Evolutionary conservation across 2,113 vertebrate genomes (phyloP).

Genomic region (Desmodus rotundus): DNA sequence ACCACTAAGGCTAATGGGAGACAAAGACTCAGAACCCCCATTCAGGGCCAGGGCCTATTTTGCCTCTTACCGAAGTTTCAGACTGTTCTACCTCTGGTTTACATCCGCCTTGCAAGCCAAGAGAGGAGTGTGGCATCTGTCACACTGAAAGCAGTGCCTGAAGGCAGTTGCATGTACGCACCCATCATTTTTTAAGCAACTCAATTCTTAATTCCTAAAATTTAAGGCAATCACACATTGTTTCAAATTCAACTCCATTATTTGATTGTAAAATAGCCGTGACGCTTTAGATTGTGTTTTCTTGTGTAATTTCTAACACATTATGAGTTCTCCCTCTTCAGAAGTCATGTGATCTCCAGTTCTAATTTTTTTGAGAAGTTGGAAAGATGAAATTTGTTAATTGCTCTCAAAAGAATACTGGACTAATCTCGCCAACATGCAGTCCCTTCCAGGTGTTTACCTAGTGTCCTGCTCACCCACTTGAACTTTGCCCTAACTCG

Average conservation of each 20-base stretch:
- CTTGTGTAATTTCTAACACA: background rate
- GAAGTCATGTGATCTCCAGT: background rate
- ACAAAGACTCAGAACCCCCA: background rate
- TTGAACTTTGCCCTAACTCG: background rate
- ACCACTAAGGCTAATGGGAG: background rate
- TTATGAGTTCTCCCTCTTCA: background rate
- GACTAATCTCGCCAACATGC: too few species aligned
- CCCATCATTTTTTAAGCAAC: slow-evolving; percentile 18
- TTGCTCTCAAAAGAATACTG: background rate
- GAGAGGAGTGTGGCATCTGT: background rate
- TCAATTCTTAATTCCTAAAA: background rate
- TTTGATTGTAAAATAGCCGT: slow-evolving; percentile 1
- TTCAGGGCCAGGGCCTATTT: background rate
- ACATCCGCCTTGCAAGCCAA: background rate
- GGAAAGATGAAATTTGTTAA: background rate
- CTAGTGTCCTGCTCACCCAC: background rate
- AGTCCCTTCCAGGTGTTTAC: background rate
- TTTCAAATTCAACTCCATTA: slow-evolving; percentile 1
- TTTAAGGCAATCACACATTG: background rate
- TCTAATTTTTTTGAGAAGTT: background rate
- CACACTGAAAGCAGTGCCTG: background rate
- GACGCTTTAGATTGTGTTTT: background rate
- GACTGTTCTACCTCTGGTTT: background rate
- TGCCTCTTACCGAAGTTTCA: background rate
- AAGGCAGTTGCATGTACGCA: background rate